Conservation (phyloP, 2,888 invertebrate species). For the Tanytarsus gracilentus region DNA sequence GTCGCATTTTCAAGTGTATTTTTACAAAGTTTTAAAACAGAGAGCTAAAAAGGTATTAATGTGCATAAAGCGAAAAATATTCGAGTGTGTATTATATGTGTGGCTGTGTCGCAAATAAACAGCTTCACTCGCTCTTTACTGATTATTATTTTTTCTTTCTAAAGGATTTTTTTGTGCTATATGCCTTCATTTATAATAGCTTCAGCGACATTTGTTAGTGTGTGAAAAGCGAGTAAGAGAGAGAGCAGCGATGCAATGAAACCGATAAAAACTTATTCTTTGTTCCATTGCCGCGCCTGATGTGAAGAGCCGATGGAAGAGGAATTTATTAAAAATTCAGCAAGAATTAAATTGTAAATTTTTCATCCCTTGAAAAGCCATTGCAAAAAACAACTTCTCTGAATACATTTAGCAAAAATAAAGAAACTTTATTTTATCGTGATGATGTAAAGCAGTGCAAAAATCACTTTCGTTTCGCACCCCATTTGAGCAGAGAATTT, state of each 20-base stretch:
- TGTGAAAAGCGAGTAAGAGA: too few species aligned
- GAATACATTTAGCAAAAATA: neutral
- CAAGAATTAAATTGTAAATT: too few species aligned
- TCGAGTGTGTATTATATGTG: neutral
- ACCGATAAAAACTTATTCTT: slow-evolving; percentile 8
- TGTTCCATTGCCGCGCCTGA: slow-evolving; percentile 5
- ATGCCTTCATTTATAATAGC: neutral
- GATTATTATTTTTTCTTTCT: neutral
- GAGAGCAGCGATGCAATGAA: slow-evolving; percentile 19
- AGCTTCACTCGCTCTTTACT: neutral
- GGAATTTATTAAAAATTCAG: too few species aligned
- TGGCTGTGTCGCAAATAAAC: neutral
- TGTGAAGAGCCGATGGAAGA: too few species aligned
- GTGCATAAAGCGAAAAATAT: neutral
- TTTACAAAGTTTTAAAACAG: too few species aligned
- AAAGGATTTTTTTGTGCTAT: neutral
- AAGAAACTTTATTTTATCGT: neutral
- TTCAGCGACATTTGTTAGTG: too few species aligned
- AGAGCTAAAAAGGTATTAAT: too few species aligned
- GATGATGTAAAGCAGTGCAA: neutral
- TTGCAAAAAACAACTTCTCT: too few species aligned
- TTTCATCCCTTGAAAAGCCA: too few species aligned
- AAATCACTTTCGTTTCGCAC: neutral
- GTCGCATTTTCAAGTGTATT: too few species aligned
- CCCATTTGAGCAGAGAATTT: neutral